phyloP scores from a whole-genome alignment of 2,888 invertebrate species.

The Pyrochroa serraticornis region DNA sequence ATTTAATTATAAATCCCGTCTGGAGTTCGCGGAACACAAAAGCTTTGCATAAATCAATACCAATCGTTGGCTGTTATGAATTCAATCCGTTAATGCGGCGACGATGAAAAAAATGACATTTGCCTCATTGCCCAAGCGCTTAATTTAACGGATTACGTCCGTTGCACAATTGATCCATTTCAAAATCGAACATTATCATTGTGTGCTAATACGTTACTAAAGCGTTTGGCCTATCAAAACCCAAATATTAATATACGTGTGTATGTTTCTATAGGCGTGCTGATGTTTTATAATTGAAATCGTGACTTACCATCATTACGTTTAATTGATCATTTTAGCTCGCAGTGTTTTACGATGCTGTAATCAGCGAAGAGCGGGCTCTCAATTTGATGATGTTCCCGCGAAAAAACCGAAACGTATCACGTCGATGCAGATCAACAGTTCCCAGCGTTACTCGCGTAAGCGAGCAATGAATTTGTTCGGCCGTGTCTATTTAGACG shows the following conservation, averaged over 20 bases:
- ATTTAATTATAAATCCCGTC: too few species aligned
- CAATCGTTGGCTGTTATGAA: too few species aligned
- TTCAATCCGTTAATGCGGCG: too few species aligned
- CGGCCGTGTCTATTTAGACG: conserved; percentile 36
- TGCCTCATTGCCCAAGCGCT: not conserved
- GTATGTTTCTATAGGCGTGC: conserved; percentile 19
- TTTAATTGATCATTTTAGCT: conserved; percentile 31
- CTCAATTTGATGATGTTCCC: too few species aligned
- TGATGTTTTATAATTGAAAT: conserved; percentile 33
- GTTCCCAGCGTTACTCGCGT: too few species aligned
- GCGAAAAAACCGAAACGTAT: too few species aligned
- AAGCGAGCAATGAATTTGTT: conserved; percentile 32
- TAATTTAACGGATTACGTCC: conserved; percentile 22
- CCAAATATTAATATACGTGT: conserved; percentile 18
- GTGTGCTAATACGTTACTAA: conserved; percentile 21
- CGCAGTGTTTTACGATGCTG: conserved; percentile 23
- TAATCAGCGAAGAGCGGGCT: conserved; percentile 13
- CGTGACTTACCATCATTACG: conserved; percentile 33
- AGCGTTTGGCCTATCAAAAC: conserved; percentile 14
- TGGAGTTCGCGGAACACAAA: too few species aligned
- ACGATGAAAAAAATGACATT: too few species aligned
- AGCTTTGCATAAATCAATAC: too few species aligned
- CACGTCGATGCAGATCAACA: too few species aligned
- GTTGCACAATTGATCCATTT: conserved; percentile 7
- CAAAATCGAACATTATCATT: conserved; percentile 15